A percentile compares a stretch with the other conserved stretches of the same genome.
Conservation (phyloP, 2,113 vertebrate genomes). For the Monopterus albus region DNA sequence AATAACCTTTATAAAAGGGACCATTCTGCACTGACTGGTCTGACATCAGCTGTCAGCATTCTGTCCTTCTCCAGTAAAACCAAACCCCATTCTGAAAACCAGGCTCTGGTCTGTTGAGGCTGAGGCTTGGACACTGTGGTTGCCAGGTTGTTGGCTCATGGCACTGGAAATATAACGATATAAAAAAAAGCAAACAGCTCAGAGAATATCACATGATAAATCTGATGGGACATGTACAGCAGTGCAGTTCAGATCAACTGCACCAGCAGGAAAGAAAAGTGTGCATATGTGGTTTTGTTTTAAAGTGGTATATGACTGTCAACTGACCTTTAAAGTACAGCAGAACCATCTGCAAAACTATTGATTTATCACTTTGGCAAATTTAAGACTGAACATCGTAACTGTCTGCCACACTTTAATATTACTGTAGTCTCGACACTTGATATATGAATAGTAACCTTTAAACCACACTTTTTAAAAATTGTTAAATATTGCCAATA, state of each 20-base stretch:
- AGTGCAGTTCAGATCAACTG: slow-evolving; percentile 30
- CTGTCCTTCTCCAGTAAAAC: slow-evolving; percentile 35
- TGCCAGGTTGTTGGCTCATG: slow-evolving; percentile 65
- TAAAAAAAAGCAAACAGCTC: slow-evolving; percentile 68
- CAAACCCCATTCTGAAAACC: slow-evolving; percentile 49
- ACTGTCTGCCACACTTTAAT: slow-evolving; percentile 18
- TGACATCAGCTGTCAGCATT: slow-evolving; percentile 9
- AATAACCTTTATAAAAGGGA: no score
- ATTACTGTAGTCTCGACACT: slow-evolving; percentile 12
- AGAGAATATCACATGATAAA: slow-evolving; percentile 54
- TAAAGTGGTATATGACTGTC: slow-evolving; percentile 8
- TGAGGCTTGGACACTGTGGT: slow-evolving; percentile 60
- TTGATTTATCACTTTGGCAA: slow-evolving; percentile 1
- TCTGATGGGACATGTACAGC: slow-evolving; percentile 49
- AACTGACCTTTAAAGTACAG: slow-evolving; percentile 3
- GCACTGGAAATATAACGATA: no score
- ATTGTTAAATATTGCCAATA: slow-evolving; percentile 68
- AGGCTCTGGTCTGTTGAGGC: slow-evolving; percentile 67
- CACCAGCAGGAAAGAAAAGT: slow-evolving; percentile 18
- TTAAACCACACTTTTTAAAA: slow-evolving; percentile 44
- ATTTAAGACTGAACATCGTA: slow-evolving; percentile 2
- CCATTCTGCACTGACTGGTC: background rate
- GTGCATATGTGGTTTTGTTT: slow-evolving; percentile 1
- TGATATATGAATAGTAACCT: slow-evolving; percentile 48
- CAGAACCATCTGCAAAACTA: background rate